Percentiles rank a stretch among this genome's conserved stretches.
These are phyloP conservation scores for Zele albiditarsus DNA, from an alignment of 2,888 invertebrate species.

Conservation along the genomic window DNA sequence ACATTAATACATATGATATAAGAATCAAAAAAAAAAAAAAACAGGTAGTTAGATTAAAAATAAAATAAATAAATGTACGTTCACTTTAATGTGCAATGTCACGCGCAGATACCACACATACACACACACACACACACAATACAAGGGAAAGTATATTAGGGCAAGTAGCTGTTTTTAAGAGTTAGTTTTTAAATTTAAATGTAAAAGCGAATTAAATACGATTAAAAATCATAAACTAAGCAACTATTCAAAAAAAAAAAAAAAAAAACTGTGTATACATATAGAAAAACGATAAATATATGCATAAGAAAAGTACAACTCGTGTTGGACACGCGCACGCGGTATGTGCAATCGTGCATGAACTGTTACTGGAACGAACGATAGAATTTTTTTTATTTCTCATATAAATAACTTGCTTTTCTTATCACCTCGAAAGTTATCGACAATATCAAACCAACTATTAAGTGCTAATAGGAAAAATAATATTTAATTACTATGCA, in stretches of 20 bases:
- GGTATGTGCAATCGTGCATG: conserved; percentile 36
- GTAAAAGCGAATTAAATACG: conserved; percentile 24
- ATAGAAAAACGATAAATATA: conserved; percentile 11
- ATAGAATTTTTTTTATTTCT: conserved; percentile 7
- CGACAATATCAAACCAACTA: neutral
- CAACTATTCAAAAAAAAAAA: conserved; percentile 9
- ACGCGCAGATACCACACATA: neutral
- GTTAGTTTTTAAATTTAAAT: conserved; percentile 4
- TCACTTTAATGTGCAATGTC: neutral
- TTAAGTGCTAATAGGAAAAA: no score
- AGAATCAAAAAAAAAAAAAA: no score
- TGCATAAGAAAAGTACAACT: conserved; percentile 5
- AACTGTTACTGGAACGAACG: conserved; percentile 24
- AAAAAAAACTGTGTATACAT: neutral
- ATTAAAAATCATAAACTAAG: conserved; percentile 6
- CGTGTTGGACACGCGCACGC: conserved; percentile 12
- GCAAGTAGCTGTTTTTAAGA: conserved; percentile 6
- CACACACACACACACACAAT: neutral
- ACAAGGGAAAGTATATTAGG: conserved; percentile 21
- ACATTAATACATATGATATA: no score
- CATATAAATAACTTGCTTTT: conserved; percentile 1
- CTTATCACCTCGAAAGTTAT: neutral
- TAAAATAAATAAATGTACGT: neutral
- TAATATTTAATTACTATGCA: no score
- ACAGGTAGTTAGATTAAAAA: no score